Percentiles rank a stretch among this genome's conserved stretches.
phyloP scores from a whole-genome alignment of 1,140 invertebrate species.

The Stegodyphus dumicola region DNA sequence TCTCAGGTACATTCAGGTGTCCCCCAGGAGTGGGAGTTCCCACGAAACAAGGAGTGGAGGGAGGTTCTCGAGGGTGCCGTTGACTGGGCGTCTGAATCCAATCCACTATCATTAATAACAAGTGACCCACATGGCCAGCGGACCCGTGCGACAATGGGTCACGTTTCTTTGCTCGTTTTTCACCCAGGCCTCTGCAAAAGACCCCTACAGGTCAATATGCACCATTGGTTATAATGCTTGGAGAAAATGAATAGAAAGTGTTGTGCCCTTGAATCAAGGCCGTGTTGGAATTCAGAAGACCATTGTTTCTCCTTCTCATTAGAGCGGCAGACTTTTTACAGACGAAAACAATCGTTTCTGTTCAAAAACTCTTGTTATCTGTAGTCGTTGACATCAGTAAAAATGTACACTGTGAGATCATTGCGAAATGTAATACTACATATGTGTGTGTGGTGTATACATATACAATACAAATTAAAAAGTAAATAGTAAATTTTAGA shows the following conservation, averaged over 20 bases:
- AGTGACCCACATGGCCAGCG: conserved; percentile 36
- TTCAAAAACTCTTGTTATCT: neutral
- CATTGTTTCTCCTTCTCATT: neutral
- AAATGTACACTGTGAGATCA: too few species aligned
- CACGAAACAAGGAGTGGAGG: conserved; percentile 1
- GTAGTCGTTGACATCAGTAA: too few species aligned
- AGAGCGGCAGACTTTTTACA: neutral
- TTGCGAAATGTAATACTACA: too few species aligned
- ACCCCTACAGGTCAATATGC: neutral
- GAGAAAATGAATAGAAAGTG: conserved; percentile 3
- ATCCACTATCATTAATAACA: conserved; percentile 47
- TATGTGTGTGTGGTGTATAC: too few species aligned
- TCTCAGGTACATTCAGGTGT: conserved; percentile 32
- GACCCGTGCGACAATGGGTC: conserved; percentile 41
- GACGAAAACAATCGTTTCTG: neutral
- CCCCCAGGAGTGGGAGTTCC: conserved; percentile 54
- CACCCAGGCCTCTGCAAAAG: neutral
- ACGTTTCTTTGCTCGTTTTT: conserved; percentile 42
- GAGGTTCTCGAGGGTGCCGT: neutral
- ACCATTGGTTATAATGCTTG: neutral
- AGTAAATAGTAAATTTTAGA: too few species aligned
- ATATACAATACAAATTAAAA: too few species aligned
- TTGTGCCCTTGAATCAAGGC: conserved; percentile 17
- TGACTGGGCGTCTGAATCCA: neutral
- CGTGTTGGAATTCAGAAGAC: neutral